Evolutionary conservation across 1,140 invertebrate species (phyloP), one percentile per base, ranked within the genome.

Genomic region (Brachionus sp.): DNA sequence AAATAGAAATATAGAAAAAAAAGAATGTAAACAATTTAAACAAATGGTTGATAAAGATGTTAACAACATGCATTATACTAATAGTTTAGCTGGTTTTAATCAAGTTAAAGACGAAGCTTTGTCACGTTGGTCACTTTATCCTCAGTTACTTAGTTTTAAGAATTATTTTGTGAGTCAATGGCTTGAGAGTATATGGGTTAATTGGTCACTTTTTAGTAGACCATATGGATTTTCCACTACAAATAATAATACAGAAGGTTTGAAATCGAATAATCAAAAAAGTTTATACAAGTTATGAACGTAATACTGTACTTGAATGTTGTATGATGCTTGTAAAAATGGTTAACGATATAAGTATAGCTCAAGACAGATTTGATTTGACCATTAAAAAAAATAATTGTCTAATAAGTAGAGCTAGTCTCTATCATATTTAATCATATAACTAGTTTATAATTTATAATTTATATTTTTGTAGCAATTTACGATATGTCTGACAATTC

Each of bases 361-460:
- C 42, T 44, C 42, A 5, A 53, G 35, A 83, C 19, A 25, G 29
- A 83, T 64, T 64, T 68, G 6, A 82, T 75, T 77, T 78, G 42
- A 5, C 42, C 42, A 44, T 44, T 44, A 83, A 62, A 84, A 50
- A 64, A 80, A 53, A 75, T 44, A 68, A 84, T 57, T 50, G 10
- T 50, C 53, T 29, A 46, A n/a, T n/a, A n/a, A n/a, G n/a, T n/a
- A n/a, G n/a, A n/a, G n/a, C n/a, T n/a, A n/a, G n/a, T n/a, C n/a
- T n/a, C n/a, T n/a, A n/a, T n/a, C n/a, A n/a, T n/a, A n/a, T n/a
- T n/a, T n/a, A n/a, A n/a, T n/a, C n/a, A n/a, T n/a, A n/a, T n/a
- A n/a, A n/a, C n/a, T n/a, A n/a, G n/a, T n/a, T n/a, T n/a, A n/a
- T n/a, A n/a, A n/a, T n/a, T n/a, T n/a, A n/a, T n/a, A n/a, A n/a